Percentiles rank a stretch among this genome's conserved stretches.
Evolutionary conservation across 2,797 vertebrate genomes (phyloP).

Genomic region (Lerista edwardsae): DNA sequence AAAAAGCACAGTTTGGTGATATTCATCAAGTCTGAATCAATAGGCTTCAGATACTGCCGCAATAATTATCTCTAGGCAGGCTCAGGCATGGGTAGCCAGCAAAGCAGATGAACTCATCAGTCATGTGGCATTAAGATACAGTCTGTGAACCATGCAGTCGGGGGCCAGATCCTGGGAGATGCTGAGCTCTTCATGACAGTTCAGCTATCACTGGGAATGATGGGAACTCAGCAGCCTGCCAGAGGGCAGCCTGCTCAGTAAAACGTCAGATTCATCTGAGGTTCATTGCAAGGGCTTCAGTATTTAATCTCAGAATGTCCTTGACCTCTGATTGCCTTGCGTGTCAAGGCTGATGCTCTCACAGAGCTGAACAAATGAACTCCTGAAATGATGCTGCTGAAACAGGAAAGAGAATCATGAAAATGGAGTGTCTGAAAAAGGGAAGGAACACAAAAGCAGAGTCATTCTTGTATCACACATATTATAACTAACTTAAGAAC

Average conservation of each 20-base stretch:
- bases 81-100: neutral
- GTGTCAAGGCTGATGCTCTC: slow-evolving; percentile 60
- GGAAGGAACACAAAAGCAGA: slow-evolving; percentile 40
- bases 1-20: neutral
- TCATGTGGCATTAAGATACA: neutral
- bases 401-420: slow-evolving; percentile 54
- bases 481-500: neutral
- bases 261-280: slow-evolving; percentile 29
- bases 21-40: neutral
- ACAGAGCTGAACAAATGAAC: slow-evolving; percentile 56
- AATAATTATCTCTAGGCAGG: accelerated
- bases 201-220: neutral
- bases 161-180: accelerated
- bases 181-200: neutral
- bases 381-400: slow-evolving; percentile 11
- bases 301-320: slow-evolving; percentile 57
- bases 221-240: accelerated
- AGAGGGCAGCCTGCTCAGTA: accelerated
- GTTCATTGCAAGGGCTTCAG: slow-evolving; percentile 31
- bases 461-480: slow-evolving; percentile 20
- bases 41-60: neutral
- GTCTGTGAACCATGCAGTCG: accelerated
- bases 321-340: slow-evolving; percentile 51
- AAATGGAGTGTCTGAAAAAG: slow-evolving; percentile 32
- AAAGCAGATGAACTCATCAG: neutral